Conservation (phyloP, 2,888 invertebrate species). For the Drosophila anomalipes region DNA sequence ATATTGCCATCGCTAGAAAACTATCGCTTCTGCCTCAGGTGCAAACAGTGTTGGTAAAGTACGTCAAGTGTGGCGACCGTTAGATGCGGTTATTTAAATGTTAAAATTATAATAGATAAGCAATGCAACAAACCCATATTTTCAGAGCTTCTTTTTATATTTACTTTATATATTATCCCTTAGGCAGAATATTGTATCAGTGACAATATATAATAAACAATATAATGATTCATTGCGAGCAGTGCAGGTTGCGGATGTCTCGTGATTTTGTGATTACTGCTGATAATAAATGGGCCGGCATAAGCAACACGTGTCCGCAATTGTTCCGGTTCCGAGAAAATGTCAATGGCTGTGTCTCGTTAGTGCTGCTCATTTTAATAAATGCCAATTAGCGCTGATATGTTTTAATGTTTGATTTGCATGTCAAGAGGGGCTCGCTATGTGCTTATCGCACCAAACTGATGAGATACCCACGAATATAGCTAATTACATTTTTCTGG, state of each 20-base stretch:
- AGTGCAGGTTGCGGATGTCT: conserved; percentile 33
- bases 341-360: conserved; percentile 39
- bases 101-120: neutral
- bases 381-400: conserved; percentile 71
- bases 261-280: conserved; percentile 55
- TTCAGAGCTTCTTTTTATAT: neutral
- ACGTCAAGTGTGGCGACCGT: neutral
- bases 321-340: conserved; percentile 40
- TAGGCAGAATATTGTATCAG: neutral
- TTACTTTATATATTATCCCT: neutral
- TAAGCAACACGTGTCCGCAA: conserved; percentile 57
- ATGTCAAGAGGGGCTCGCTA: conserved; percentile 18
- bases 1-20: conserved; percentile 7
- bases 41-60: conserved; percentile 28
- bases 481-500: conserved; percentile 32
- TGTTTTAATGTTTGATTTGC: conserved; percentile 48
- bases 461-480: conserved; percentile 42
- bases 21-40: conserved; percentile 16
- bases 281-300: conserved; percentile 52
- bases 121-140: neutral
- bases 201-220: neutral
- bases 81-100: conserved; percentile 14
- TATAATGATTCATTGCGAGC: neutral
- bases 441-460: conserved; percentile 55
- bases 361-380: conserved; percentile 57